These are phyloP conservation scores for Narcine bancroftii DNA, from an alignment of 2,113 vertebrate species.

Conservation along the genomic window DNA sequence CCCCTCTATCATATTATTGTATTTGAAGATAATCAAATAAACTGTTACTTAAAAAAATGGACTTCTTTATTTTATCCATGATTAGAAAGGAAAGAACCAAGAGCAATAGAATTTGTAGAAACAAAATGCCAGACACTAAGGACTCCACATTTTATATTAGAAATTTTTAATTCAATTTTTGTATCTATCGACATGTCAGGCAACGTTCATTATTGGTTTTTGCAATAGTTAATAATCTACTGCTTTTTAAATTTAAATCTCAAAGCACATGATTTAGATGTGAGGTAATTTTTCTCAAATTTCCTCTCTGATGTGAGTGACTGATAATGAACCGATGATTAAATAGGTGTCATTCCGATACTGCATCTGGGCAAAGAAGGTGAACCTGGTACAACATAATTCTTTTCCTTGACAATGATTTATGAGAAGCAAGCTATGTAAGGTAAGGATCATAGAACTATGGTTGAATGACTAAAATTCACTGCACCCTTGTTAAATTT, in stretches of 20 bases:
- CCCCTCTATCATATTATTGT: neutral
- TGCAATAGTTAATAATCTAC: conserved; percentile 6
- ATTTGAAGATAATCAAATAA: neutral
- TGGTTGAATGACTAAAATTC: neutral
- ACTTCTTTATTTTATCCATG: neutral
- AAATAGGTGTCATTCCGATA: conserved; percentile 30
- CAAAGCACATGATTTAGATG: conserved; percentile 31
- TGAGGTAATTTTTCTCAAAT: conserved; percentile 36
- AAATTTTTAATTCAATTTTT: neutral
- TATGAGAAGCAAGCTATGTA: neutral
- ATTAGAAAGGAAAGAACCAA: neutral
- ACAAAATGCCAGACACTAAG: neutral
- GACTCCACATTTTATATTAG: neutral
- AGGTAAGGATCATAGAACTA: neutral
- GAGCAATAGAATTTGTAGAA: neutral
- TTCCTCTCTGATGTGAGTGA: conserved; percentile 18
- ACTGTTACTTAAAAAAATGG: neutral
- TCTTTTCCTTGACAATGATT: conserved; percentile 32
- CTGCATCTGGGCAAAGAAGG: neutral
- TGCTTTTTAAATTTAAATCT: neutral
- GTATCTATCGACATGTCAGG: neutral
- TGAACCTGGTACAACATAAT: neutral
- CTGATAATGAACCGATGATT: conserved; percentile 31
- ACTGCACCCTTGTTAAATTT: neutral
- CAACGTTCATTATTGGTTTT: neutral